Base-by-base conservation (phyloP, 2,888 invertebrate species). In the Latheticus oryzae region DNA sequence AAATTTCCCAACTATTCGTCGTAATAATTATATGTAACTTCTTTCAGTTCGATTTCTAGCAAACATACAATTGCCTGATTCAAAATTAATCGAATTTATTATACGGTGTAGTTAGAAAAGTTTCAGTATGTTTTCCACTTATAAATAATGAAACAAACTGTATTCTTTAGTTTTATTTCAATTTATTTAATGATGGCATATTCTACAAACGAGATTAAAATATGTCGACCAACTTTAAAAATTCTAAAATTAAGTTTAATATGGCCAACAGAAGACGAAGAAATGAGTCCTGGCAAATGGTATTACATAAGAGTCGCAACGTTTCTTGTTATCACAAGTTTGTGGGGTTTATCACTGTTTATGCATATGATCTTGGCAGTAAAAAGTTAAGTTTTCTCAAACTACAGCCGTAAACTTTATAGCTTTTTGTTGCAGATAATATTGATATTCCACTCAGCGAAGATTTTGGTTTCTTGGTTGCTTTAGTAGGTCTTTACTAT, bases 141-240 rank as follows among this genome's bases (percentile, higher is more conserved):
- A n/a, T n/a, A n/a, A n/a, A n/a, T n/a, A n/a, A n/a, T n/a, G n/a
- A n/a, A n/a, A n/a, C n/a, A n/a, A n/a, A n/a, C n/a, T n/a, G n/a
- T n/a, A n/a, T n/a, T n/a, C n/a, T n/a, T n/a, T n/a, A n/a, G n/a
- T n/a, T n/a, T n/a, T n/a, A n/a, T n/a, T n/a, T n/a, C n/a, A n/a
- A n/a, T n/a, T n/a, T n/a, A n/a, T n/a, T n/a, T n/a, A n/a, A n/a
- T n/a, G n/a, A n/a, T n/a, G n/a, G n/a, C n/a, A n/a, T n/a, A n/a
- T n/a, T n/a, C n/a, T n/a, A n/a, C n/a, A n/a, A n/a, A n/a, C n/a
- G 21, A 43, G 7, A 40, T 24, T 12, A 24, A 13, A 24, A 23
- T 54, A n/a, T 54, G 54, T 37, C 45, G 47, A 1, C 12, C 38
- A 12, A 54, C 47, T 17, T 35, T 35, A 8, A 54, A 28, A 15